Conservation (phyloP, 2,888 invertebrate genomes). For the Nowickia ferox region DNA sequence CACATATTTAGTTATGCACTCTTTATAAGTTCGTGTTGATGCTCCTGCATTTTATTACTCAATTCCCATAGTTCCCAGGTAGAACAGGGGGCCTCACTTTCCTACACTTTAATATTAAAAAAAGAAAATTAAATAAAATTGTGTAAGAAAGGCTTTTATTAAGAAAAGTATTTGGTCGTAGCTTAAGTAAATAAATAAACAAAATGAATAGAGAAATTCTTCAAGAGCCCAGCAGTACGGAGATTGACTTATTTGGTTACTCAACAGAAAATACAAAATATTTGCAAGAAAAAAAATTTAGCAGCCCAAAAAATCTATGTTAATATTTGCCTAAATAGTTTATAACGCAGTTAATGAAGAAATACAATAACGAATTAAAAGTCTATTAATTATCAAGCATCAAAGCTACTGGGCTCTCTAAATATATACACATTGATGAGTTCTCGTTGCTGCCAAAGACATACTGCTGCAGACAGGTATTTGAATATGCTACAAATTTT, state of each 20-base stretch:
- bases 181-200: slow-evolving; percentile 26
- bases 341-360: too few relatives aligned
- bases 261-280: too few relatives aligned
- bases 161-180: slow-evolving; percentile 38
- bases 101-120: slow-evolving; percentile 27
- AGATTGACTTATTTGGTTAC: background rate
- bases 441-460: background rate
- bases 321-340: too few relatives aligned
- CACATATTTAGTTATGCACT: background rate
- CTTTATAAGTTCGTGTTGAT: background rate
- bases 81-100: background rate
- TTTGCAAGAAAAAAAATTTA: too few relatives aligned
- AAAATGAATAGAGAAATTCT: slow-evolving; percentile 5
- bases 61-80: too few relatives aligned
- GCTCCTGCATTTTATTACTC: background rate
- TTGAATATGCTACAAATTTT: background rate
- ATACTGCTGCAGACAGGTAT: background rate
- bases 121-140: background rate
- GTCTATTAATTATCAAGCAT: background rate
- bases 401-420: background rate
- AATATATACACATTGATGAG: slow-evolving; percentile 20
- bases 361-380: too few relatives aligned
- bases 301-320: too few relatives aligned
- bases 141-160: slow-evolving; percentile 45
- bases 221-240: background rate